Evolutionary conservation across 1,140 invertebrate genomes (phyloP).

Genomic region (Camponotus floridanus): DNA sequence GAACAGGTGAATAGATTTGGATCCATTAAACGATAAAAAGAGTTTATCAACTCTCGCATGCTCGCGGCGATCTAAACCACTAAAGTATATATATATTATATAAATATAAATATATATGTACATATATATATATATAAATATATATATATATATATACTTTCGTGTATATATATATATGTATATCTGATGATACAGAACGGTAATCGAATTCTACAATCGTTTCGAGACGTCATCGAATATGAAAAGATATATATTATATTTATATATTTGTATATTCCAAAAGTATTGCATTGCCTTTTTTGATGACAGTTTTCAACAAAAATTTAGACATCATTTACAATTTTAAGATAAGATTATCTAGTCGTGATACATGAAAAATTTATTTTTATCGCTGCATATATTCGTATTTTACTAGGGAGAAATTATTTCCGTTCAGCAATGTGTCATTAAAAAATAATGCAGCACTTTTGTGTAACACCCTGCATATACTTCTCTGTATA

Average conservation of each 20-base stretch:
- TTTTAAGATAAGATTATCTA: constrained; percentile 17
- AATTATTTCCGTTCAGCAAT: background rate
- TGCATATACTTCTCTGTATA: constrained; percentile 30
- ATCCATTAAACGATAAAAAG: constrained; percentile 54
- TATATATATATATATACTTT: constrained; percentile 51
- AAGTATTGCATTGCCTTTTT: constrained; percentile 44
- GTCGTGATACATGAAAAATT: constrained; percentile 20
- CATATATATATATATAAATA: constrained; percentile 18
- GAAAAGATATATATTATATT: constrained; percentile 59
- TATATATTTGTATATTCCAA: constrained; percentile 53
- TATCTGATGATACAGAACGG: constrained; percentile 50
- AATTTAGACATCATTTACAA: constrained; percentile 13
- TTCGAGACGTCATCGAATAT: constrained; percentile 55
- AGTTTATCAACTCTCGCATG: constrained; percentile 39
- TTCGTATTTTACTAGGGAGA: background rate
- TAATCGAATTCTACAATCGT: constrained; percentile 44
- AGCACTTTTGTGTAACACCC: constrained; percentile 43
- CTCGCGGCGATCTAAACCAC: constrained; percentile 45
- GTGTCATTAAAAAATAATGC: constrained; percentile 58
- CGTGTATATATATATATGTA: no score
- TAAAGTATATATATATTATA: constrained; percentile 57
- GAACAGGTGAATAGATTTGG: constrained; percentile 55
- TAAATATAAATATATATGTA: no score
- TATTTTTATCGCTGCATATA: background rate
- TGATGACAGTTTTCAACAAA: constrained; percentile 22